Evolutionary conservation across 2,797 vertebrate genomes (phyloP).

Genomic region (Cheirogaleus major): DNA sequence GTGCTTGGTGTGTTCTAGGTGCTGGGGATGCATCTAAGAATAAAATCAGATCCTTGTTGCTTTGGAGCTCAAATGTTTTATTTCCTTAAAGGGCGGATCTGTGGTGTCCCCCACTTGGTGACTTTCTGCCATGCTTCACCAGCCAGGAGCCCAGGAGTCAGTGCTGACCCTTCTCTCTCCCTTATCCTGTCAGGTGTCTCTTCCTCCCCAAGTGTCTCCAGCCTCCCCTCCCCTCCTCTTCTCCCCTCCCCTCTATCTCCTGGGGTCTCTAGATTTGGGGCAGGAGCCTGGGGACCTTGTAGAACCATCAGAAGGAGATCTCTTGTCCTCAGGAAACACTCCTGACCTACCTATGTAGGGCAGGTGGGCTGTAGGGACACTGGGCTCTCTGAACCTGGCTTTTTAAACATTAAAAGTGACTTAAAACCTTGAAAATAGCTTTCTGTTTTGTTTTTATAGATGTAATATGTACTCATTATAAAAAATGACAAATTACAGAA

Average conservation of each 20-base stretch:
- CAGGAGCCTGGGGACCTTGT: not conserved
- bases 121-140: not conserved
- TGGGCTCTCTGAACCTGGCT: not conserved
- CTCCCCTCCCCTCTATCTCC: not conserved
- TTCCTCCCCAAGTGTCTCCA: not conserved
- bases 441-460: not conserved
- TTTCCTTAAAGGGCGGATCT: not conserved
- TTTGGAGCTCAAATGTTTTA: not conserved
- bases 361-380: not conserved
- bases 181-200: not conserved
- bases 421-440: not conserved
- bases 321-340: not conserved
- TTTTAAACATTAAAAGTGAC: slow-evolving; percentile 14
- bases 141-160: not conserved
- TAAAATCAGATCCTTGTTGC: not conserved
- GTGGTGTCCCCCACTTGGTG: not conserved
- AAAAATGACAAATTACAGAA: not conserved
- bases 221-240: too few species aligned
- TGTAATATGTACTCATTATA: not conserved
- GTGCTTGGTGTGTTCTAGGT: not conserved
- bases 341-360: not conserved
- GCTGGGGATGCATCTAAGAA: not conserved
- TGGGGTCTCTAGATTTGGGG: not conserved
- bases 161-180: not conserved
- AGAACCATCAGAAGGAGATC: not conserved